Conservation (phyloP, 2,113 vertebrate genomes). For the Archilochus colubris region DNA sequence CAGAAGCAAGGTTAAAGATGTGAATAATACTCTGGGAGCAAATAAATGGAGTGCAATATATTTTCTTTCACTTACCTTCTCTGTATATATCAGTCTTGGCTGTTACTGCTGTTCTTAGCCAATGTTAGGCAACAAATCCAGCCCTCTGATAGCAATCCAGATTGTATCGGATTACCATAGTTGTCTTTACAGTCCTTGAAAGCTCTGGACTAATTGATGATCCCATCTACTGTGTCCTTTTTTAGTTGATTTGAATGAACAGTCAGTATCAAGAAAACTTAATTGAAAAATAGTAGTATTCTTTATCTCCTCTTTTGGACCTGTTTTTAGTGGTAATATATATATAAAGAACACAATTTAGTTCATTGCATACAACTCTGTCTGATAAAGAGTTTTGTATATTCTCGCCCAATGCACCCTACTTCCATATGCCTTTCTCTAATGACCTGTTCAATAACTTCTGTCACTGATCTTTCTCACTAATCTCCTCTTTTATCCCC, state of each 20-base stretch:
- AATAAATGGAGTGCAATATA: not conserved
- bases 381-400: not conserved
- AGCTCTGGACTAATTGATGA: not conserved
- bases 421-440: not conserved
- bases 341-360: not conserved
- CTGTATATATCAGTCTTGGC: not conserved
- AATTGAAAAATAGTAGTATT: not conserved
- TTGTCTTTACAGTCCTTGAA: not conserved
- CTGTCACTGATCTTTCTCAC: not conserved
- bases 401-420: not conserved
- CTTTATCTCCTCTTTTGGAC: not conserved
- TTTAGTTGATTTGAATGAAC: not conserved
- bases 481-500: not conserved
- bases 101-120: not conserved
- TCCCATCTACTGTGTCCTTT: not conserved
- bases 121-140: slow-evolving; percentile 9
- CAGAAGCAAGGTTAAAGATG: not conserved
- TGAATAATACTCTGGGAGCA: not conserved
- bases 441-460: not conserved
- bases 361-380: not conserved
- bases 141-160: not conserved
- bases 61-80: not conserved
- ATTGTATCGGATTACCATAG: slow-evolving; percentile 14
- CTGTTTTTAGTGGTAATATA: not conserved
- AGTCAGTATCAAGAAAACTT: not conserved